Percentiles rank a stretch among this genome's conserved stretches.
Conservation (phyloP, 2,113 vertebrate genomes). For the Crotalus viridis region DNA sequence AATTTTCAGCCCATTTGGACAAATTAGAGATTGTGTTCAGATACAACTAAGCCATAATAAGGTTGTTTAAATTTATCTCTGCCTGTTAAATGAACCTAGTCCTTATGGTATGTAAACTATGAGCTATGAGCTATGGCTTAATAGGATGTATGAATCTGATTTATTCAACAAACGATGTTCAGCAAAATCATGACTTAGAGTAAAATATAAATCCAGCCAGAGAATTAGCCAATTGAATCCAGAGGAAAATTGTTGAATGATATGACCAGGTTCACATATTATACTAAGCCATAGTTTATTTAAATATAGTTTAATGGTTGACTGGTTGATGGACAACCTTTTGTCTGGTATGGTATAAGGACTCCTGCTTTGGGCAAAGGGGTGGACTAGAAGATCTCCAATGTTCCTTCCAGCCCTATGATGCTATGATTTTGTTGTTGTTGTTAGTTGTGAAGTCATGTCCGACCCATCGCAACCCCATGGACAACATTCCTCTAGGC, state of each 20-base stretch:
- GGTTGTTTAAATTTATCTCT: background rate
- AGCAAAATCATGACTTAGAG: background rate
- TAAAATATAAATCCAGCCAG: background rate
- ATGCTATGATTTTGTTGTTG: background rate
- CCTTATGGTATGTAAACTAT: background rate
- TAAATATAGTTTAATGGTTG: background rate
- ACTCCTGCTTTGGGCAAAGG: background rate
- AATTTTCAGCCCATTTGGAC: background rate
- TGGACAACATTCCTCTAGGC: no score
- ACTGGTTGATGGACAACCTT: background rate
- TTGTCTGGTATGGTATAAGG: background rate
- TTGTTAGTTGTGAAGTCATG: no score
- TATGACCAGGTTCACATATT: background rate
- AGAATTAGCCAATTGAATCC: background rate
- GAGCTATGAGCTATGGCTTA: background rate
- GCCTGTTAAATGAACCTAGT: background rate
- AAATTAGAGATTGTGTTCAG: background rate
- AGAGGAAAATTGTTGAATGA: background rate
- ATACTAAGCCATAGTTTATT: background rate
- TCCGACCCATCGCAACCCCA: no score
- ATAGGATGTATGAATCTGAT: background rate
- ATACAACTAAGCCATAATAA: background rate
- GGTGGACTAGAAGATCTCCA: background rate
- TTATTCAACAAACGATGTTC: background rate
- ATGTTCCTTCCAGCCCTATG: background rate